phyloP scores from a whole-genome alignment of 2,888 invertebrate species.

The Himalopsyche tibetana region DNA sequence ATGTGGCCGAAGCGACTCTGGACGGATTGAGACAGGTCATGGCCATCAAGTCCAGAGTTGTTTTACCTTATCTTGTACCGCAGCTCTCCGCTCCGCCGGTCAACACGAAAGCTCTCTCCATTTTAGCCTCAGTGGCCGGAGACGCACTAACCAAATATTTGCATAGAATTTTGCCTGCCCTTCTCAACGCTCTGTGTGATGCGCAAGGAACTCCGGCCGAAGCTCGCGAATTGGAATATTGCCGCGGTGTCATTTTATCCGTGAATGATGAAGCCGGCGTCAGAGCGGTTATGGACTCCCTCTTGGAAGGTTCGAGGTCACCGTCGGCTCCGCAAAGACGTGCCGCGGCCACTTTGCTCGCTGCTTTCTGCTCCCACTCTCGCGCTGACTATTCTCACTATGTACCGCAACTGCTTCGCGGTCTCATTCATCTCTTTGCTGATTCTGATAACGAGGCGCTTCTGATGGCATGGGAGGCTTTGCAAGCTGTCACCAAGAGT shows the following conservation, averaged over 20 bases:
- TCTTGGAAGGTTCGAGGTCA: slow-evolving; percentile 86
- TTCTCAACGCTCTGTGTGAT: slow-evolving; percentile 85
- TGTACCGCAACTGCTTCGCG: slow-evolving; percentile 91
- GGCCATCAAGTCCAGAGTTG: slow-evolving; percentile 96
- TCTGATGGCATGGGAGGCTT: slow-evolving; percentile 93
- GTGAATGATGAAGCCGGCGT: slow-evolving; percentile 93
- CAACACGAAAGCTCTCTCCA: slow-evolving; percentile 95
- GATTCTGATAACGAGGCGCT: slow-evolving; percentile 88
- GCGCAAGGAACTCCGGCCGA: slow-evolving; percentile 82
- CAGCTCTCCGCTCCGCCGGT: slow-evolving; percentile 92
- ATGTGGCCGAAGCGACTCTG: slow-evolving; percentile 90
- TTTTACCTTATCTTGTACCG: slow-evolving; percentile 96
- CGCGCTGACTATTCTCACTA: slow-evolving; percentile 92
- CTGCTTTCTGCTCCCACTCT: slow-evolving; percentile 93
- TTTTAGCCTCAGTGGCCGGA: slow-evolving; percentile 95
- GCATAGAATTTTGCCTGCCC: slow-evolving; percentile 93
- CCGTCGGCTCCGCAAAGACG: slow-evolving; percentile 81
- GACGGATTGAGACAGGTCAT: slow-evolving; percentile 98
- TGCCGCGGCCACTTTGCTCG: slow-evolving; percentile 90
- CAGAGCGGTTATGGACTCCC: slow-evolving; percentile 89
- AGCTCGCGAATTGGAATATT: slow-evolving; percentile 89
- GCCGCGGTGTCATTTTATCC: slow-evolving; percentile 94
- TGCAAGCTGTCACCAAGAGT: slow-evolving; percentile 92
- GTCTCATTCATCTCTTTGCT: slow-evolving; percentile 90
- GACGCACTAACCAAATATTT: slow-evolving; percentile 94